A percentile compares a stretch with the other conserved stretches of the same genome.
These are phyloP conservation scores for Thymallus thymallus DNA, from an alignment of 2,113 vertebrate species.

Conservation along the genomic window DNA sequence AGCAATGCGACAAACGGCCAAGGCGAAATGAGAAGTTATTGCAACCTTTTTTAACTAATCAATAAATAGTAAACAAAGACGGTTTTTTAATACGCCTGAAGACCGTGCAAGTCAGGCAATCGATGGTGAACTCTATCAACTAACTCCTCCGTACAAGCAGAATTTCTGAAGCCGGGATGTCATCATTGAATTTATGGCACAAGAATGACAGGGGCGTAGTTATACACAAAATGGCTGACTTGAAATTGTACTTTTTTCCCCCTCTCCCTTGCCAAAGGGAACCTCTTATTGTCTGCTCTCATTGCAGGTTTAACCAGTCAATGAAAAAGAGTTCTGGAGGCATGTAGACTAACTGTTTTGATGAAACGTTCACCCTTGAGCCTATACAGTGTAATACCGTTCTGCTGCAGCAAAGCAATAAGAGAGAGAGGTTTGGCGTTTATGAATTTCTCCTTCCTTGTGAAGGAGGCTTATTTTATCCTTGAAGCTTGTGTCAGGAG, in stretches of 20 bases:
- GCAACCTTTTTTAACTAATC: slow-evolving; percentile 25
- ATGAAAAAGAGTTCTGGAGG: slow-evolving; percentile 18
- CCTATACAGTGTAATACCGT: slow-evolving; percentile 30
- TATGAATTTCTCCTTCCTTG: slow-evolving; percentile 33
- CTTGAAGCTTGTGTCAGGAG: background rate
- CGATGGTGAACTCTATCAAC: slow-evolving; percentile 27
- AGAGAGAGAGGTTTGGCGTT: slow-evolving; percentile 23
- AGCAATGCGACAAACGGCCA: background rate
- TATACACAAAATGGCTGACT: background rate
- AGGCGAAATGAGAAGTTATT: slow-evolving; percentile 26
- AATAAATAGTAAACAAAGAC: slow-evolving; percentile 19
- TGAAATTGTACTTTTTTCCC: background rate
- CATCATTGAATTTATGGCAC: slow-evolving; percentile 3
- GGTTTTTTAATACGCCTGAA: slow-evolving; percentile 14
- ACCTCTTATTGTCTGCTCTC: slow-evolving; percentile 24
- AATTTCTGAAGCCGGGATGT: background rate
- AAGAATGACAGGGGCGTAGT: background rate
- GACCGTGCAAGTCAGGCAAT: slow-evolving; percentile 14
- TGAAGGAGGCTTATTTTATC: slow-evolving; percentile 9
- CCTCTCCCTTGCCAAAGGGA: slow-evolving; percentile 17
- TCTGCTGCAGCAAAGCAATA: slow-evolving; percentile 35
- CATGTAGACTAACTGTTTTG: slow-evolving; percentile 18
- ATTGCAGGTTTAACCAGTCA: slow-evolving; percentile 16
- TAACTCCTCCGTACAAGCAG: slow-evolving; percentile 7
- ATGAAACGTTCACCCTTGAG: slow-evolving; percentile 31